Percentiles rank a stretch among this genome's conserved stretches.
These are phyloP conservation scores for Brachyhypopomus occidentalis DNA, from an alignment of 2,113 vertebrate species.

Conservation along the genomic window DNA sequence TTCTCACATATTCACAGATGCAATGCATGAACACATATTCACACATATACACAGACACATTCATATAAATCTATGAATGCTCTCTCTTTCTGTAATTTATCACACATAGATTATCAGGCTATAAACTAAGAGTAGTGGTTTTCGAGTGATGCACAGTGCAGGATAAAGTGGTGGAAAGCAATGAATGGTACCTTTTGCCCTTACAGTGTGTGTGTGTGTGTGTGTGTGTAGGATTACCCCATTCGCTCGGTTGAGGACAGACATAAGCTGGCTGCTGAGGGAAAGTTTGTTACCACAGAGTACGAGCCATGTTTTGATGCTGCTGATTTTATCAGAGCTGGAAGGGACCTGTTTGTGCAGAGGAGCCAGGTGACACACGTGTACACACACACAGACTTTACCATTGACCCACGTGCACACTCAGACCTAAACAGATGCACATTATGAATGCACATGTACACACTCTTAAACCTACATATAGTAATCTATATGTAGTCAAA, in stretches of 20 bases:
- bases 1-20: not conserved
- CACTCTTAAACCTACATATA: no score
- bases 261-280: conserved; percentile 90
- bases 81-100: not conserved
- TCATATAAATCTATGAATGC: not conserved
- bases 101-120: not conserved
- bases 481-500: no score
- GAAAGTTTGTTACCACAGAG: conserved; percentile 98
- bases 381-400: not conserved
- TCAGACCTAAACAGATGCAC: not conserved
- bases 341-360: conserved; percentile 95
- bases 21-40: not conserved
- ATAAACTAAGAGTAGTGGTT: not conserved
- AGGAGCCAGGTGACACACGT: conserved; percentile 87
- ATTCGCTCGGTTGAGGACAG: conserved; percentile 93
- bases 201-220: conserved; percentile 15
- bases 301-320: conserved; percentile 97
- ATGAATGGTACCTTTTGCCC: not conserved
- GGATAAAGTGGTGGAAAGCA: no score
- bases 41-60: not conserved
- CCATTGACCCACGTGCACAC: not conserved
- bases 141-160: no score
- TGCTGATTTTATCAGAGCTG: conserved; percentile 97
- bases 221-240: conserved; percentile 83
- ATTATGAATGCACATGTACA: not conserved